Evolutionary conservation across 2,888 invertebrate genomes (phyloP).

Genomic region (Pollenia angustigena): DNA sequence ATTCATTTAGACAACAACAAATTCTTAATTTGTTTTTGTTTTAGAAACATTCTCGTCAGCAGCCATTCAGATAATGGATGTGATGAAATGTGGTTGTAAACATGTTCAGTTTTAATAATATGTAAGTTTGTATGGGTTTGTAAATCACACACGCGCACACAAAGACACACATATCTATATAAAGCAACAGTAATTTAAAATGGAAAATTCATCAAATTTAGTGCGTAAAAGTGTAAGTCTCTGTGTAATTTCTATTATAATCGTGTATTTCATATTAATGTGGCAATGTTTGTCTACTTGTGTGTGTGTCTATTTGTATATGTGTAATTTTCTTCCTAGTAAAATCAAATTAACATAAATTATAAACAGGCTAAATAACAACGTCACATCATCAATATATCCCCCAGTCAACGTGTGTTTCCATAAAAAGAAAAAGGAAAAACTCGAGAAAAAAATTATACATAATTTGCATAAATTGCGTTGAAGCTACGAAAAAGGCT

Average conservation of each 20-base stretch:
- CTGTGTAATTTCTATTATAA: background rate
- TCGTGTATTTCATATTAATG: background rate
- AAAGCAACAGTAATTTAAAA: constrained; percentile 2
- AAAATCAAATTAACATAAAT: constrained; percentile 71
- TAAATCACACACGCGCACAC: background rate
- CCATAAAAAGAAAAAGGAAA: background rate
- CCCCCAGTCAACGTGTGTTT: background rate
- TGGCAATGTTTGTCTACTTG: background rate
- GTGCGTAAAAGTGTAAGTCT: constrained; percentile 2
- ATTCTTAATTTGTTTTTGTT: constrained; percentile 31
- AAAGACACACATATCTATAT: background rate
- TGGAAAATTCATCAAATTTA: constrained; percentile 56
- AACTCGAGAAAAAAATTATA: background rate
- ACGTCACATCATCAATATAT: constrained; percentile 15
- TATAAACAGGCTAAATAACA: constrained; percentile 50
- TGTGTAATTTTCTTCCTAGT: constrained; percentile 15
- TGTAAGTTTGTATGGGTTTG: background rate
- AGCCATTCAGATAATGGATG: background rate
- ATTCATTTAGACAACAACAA: constrained; percentile 36
- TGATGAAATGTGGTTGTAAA: constrained; percentile 21
- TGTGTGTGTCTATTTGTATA: background rate
- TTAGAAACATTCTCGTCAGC: constrained; percentile 13
- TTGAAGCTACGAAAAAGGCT: constrained; percentile 45
- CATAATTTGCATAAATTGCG: constrained; percentile 66
- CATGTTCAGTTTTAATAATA: background rate